Percentiles rank a stretch among this genome's conserved stretches.
Evolutionary conservation across 1,140 invertebrate species (phyloP).

Genomic region (Paraescarpia echinospica): DNA sequence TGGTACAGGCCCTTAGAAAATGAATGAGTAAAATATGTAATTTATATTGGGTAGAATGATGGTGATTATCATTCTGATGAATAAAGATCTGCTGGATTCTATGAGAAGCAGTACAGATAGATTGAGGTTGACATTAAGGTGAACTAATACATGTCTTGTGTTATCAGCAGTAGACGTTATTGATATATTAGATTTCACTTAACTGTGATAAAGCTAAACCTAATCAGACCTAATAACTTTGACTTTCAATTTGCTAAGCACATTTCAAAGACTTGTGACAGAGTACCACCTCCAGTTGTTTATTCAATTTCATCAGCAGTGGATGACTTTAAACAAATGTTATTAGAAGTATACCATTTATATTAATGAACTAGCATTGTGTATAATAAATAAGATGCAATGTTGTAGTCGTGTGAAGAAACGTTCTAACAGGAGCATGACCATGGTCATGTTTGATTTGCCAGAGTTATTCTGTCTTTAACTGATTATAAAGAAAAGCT

Average conservation of each 20-base stretch:
- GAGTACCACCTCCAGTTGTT: neutral
- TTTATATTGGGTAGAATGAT: neutral
- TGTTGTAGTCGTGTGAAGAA: neutral
- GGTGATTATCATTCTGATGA: neutral
- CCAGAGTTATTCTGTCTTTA: too few relatives aligned
- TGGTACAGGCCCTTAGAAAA: neutral
- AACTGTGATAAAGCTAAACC: neutral
- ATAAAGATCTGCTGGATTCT: neutral
- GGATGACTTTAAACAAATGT: neutral
- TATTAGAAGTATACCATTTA: neutral
- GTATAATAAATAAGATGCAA: neutral
- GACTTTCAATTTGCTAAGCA: neutral
- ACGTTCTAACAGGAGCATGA: too few relatives aligned
- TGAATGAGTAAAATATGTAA: neutral
- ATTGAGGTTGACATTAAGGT: neutral
- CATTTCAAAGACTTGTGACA: neutral
- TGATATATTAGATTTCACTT: neutral
- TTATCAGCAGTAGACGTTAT: neutral
- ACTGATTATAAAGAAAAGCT: too few relatives aligned
- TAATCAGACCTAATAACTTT: neutral
- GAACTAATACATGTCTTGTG: neutral
- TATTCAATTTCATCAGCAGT: neutral
- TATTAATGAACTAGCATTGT: neutral
- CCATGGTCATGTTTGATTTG: too few relatives aligned
- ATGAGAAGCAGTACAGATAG: neutral